These are phyloP conservation scores for Oncorhynchus gorbuscha DNA, from an alignment of 2,113 vertebrate species.

Conservation along the genomic window DNA sequence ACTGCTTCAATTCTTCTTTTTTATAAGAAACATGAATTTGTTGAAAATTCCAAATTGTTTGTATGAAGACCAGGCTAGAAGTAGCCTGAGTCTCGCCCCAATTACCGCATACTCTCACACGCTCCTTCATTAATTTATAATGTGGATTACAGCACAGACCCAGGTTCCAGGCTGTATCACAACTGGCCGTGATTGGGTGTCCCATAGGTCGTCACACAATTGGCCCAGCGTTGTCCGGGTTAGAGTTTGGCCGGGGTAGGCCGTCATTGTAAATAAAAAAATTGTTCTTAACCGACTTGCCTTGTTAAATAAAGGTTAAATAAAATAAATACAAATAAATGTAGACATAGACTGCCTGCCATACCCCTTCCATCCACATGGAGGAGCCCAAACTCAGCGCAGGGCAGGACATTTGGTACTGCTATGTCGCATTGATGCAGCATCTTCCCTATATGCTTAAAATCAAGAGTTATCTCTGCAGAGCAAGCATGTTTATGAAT, in stretches of 20 bases:
- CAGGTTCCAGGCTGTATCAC: no score
- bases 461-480: slow-evolving; percentile 39
- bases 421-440: slow-evolving; percentile 72
- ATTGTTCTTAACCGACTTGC: no score
- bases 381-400: slow-evolving; percentile 45
- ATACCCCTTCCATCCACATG: slow-evolving; percentile 43
- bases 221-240: no score
- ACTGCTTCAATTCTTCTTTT: no score
- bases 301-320: no score
- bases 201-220: no score
- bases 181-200: no score
- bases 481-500: slow-evolving; percentile 48
- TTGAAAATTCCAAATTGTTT: no score
- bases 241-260: no score
- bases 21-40: no score
- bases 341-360: slow-evolving; percentile 9
- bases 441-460: slow-evolving; percentile 41
- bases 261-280: no score
- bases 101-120: background rate
- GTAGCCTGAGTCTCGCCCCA: background rate
- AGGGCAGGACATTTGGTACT: slow-evolving; percentile 14
- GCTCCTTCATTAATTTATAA: slow-evolving; percentile 35
- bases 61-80: background rate
- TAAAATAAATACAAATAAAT: background rate
- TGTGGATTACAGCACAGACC: slow-evolving; percentile 7